phyloP scores from a whole-genome alignment of 2,888 invertebrate species.

The Nematopogon swammerdamellus region DNA sequence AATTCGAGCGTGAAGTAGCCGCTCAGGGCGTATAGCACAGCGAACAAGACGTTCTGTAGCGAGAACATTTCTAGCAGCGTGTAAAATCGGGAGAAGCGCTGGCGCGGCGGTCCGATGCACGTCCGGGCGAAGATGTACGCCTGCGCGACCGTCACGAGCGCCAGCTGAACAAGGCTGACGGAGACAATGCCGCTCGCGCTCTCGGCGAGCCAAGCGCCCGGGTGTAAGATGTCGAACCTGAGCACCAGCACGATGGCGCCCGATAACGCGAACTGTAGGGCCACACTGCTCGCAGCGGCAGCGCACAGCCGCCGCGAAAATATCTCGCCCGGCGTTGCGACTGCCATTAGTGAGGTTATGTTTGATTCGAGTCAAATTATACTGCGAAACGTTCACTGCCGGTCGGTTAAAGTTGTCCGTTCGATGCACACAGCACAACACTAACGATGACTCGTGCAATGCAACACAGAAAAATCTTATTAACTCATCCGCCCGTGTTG shows the following conservation, averaged over 20 bases:
- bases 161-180: slow-evolving; percentile 62
- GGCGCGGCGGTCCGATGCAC: slow-evolving; percentile 59
- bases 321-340: slow-evolving; percentile 52
- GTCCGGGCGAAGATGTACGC: slow-evolving; percentile 70
- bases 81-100: slow-evolving; percentile 64
- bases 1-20: slow-evolving; percentile 68
- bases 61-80: slow-evolving; percentile 62
- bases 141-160: slow-evolving; percentile 63
- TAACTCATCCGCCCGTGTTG: no score
- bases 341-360: slow-evolving; percentile 17
- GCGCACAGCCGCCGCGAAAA: slow-evolving; percentile 56
- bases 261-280: slow-evolving; percentile 51
- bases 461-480: no score
- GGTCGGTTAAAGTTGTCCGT: no score
- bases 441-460: no score
- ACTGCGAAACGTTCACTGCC: no score
- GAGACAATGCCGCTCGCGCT: slow-evolving; percentile 63
- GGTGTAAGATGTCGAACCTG: slow-evolving; percentile 63
- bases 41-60: slow-evolving; percentile 54
- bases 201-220: slow-evolving; percentile 61
- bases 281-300: slow-evolving; percentile 59
- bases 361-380: no score
- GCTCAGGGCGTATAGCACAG: slow-evolving; percentile 57
- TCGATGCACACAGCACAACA: no score
- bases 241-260: slow-evolving; percentile 49